A percentile compares a stretch with the other conserved stretches of the same genome.
Evolutionary conservation across 1,140 invertebrate genomes (phyloP).

Genomic region (Pemphigus obesinymphae): DNA sequence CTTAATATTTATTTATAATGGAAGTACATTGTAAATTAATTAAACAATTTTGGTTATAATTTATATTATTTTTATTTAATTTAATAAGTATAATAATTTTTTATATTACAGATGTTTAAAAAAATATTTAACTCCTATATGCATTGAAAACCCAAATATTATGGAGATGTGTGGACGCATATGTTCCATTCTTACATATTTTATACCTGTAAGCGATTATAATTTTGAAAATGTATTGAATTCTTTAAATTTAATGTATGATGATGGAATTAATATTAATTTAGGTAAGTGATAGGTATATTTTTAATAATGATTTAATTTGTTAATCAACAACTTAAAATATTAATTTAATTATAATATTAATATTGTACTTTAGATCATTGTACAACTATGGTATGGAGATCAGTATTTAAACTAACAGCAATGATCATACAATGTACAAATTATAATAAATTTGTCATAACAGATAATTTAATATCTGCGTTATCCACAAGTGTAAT

Average conservation of each 20-base stretch:
- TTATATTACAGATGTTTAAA: slow-evolving; percentile 6
- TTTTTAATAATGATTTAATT: neutral
- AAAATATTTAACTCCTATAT: neutral
- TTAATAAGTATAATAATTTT: neutral
- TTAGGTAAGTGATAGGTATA: neutral
- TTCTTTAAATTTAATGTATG: slow-evolving; percentile 6
- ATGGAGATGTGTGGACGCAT: slow-evolving; percentile 33
- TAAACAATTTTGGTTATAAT: neutral
- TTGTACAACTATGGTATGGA: slow-evolving; percentile 27
- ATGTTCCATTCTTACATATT: slow-evolving; percentile 5
- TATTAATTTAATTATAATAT: neutral
- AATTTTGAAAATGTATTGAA: slow-evolving; percentile 16
- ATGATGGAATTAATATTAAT: neutral
- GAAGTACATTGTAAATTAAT: too few relatives aligned
- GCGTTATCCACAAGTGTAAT: slow-evolving; percentile 5
- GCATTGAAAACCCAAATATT: neutral
- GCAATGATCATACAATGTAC: neutral
- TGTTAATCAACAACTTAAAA: neutral
- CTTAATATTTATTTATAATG: too few relatives aligned
- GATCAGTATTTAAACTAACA: slow-evolving; percentile 17
- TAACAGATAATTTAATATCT: slow-evolving; percentile 19
- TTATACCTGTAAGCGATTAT: slow-evolving; percentile 17
- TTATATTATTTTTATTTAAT: too few relatives aligned
- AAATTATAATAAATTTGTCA: neutral
- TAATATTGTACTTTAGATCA: neutral